A percentile compares a stretch with the other conserved stretches of the same genome.
phyloP scores from a whole-genome alignment of 1,140 invertebrate species.

The Tigriopus japonicus region DNA sequence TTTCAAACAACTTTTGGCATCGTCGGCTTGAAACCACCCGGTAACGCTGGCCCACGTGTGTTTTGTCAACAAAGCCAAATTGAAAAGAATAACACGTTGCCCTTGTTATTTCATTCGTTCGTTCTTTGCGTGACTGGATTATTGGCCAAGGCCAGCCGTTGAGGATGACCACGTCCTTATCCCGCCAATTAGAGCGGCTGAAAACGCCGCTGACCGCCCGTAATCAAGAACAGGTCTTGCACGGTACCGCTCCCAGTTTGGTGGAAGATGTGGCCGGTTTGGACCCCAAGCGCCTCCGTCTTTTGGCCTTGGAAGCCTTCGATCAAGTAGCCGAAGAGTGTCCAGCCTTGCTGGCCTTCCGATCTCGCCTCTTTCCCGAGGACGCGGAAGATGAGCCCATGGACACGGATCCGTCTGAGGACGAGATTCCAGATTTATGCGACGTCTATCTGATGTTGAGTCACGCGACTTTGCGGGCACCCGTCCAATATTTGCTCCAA shows the following conservation, averaged over 20 bases:
- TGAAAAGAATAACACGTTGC: no score
- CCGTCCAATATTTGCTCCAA: neutral
- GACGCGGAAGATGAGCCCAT: neutral
- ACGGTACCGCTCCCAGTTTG: neutral
- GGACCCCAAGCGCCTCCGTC: neutral
- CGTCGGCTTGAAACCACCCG: no score
- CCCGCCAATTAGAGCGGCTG: neutral
- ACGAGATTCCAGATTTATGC: neutral
- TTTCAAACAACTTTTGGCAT: no score
- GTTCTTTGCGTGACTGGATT: no score
- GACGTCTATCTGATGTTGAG: neutral
- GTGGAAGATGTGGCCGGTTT: neutral
- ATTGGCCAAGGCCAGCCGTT: neutral
- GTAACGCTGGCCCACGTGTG: no score
- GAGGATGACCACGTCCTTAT: neutral
- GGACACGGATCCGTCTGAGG: neutral
- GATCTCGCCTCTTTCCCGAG: neutral
- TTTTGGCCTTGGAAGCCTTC: neutral
- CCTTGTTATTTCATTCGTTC: no score
- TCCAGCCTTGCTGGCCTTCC: neutral
- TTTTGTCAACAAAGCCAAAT: no score
- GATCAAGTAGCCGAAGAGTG: neutral
- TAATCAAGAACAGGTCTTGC: neutral
- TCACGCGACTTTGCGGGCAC: neutral
- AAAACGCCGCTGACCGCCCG: neutral